A percentile compares a stretch with the other conserved stretches of the same genome.
Evolutionary conservation across 2,888 invertebrate genomes (phyloP).

Genomic region (Apamea anceps): DNA sequence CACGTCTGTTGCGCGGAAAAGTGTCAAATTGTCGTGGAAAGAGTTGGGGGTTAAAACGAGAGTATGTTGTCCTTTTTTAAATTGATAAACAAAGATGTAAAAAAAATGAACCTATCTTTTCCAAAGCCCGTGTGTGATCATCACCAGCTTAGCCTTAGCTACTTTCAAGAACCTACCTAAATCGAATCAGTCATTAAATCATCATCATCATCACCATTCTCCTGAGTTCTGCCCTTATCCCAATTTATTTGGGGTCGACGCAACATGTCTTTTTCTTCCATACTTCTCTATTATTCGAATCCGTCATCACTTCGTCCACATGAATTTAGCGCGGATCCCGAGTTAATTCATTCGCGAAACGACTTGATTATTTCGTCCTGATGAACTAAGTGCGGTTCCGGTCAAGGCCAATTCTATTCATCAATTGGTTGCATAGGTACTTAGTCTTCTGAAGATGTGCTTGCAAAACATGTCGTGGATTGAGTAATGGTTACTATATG

Average conservation of each 20-base stretch:
- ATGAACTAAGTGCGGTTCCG: neutral
- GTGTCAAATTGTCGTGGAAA: too few relatives aligned
- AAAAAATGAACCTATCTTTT: neutral
- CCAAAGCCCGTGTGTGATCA: too few relatives aligned
- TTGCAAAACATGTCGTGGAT: constrained; percentile 26
- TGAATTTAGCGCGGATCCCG: neutral
- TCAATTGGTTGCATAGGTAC: neutral
- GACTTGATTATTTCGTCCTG: neutral
- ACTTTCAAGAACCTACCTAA: neutral
- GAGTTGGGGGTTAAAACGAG: too few relatives aligned
- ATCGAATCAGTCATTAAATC: neutral
- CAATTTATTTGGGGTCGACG: too few relatives aligned
- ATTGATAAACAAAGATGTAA: neutral
- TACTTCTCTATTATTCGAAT: neutral
- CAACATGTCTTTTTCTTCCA: too few relatives aligned
- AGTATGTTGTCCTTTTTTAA: neutral
- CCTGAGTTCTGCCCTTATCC: too few relatives aligned
- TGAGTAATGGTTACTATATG: constrained; percentile 8
- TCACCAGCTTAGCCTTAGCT: neutral
- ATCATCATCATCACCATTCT: too few relatives aligned
- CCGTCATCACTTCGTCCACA: neutral
- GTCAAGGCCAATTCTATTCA: constrained; percentile 20
- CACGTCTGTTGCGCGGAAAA: too few relatives aligned
- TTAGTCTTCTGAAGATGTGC: neutral
- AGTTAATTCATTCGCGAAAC: neutral